Conservation (phyloP, 2,888 invertebrate genomes). For the Drosophila affinis region DNA sequence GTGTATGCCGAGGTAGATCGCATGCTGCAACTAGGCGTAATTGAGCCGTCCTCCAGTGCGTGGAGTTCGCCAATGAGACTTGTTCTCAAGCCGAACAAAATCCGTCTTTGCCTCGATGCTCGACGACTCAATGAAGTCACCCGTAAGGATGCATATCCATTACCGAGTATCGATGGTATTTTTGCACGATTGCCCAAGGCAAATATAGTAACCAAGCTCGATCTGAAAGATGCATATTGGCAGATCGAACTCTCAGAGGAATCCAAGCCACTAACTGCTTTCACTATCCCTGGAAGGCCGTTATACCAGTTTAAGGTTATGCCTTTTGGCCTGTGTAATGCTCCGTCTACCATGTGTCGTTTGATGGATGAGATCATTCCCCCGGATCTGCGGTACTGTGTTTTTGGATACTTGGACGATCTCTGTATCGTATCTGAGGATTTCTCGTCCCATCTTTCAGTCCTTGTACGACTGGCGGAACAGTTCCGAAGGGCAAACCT, state of each 20-base stretch:
- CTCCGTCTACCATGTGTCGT: conserved; percentile 12
- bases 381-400: conserved; percentile 3
- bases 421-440: background rate
- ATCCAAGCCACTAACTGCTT: too few relatives aligned
- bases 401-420: conserved; percentile 10
- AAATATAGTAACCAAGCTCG: too few relatives aligned
- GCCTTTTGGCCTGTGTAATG: conserved; percentile 9
- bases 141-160: background rate
- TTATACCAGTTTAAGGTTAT: conserved; percentile 5
- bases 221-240: background rate
- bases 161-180: too few relatives aligned
- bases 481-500: background rate
- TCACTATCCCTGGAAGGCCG: background rate
- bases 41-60: conserved; percentile 2
- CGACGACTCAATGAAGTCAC: conserved; percentile 1
- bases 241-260: too few relatives aligned
- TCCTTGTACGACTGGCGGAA: background rate
- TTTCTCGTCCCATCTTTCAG: background rate
- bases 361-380: conserved; percentile 5
- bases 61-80: conserved; percentile 7
- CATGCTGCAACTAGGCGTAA: conserved; percentile 7
- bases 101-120: conserved; percentile 10
- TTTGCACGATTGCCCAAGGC: background rate
- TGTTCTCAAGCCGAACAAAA: conserved; percentile 5
- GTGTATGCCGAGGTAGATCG: conserved; percentile 6